These are phyloP conservation scores for Nymphicus hollandicus DNA, from an alignment of 2,113 vertebrate species.

Conservation along the genomic window DNA sequence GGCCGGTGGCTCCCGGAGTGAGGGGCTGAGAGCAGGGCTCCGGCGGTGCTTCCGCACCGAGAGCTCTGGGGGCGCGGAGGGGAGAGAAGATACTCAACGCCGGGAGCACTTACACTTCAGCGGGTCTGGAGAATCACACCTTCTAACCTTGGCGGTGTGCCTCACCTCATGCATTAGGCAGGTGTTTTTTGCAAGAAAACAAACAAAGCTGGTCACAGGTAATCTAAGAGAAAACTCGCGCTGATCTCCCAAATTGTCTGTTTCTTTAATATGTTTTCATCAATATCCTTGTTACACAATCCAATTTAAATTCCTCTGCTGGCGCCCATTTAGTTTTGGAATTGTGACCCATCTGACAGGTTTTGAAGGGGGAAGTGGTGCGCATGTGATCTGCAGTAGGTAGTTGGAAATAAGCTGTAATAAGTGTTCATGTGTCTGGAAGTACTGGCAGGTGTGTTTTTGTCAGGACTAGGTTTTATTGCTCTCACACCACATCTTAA, in stretches of 20 bases:
- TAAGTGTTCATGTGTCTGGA: background rate
- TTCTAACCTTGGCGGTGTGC: fast-evolving
- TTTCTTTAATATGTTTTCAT: background rate
- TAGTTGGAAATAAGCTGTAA: background rate
- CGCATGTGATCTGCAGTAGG: background rate
- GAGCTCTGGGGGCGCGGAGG: too few species aligned
- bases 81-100: fast-evolving
- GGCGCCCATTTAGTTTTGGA: background rate
- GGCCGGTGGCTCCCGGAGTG: background rate
- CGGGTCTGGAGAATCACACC: too few species aligned
- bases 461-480: background rate
- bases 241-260: fast-evolving
- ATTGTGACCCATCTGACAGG: too few species aligned
- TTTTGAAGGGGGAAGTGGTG: background rate
- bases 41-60: too few species aligned
- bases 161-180: background rate
- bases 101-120: too few species aligned
- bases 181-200: background rate
- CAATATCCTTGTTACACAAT: fast-evolving
- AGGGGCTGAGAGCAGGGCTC: background rate
- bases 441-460: background rate
- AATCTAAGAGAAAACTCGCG: fast-evolving
- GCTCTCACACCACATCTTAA: background rate
- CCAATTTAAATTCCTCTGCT: background rate
- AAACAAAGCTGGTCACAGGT: background rate